Conservation (phyloP, 2,888 invertebrate species). For the Hemicrepidius hirtus region DNA sequence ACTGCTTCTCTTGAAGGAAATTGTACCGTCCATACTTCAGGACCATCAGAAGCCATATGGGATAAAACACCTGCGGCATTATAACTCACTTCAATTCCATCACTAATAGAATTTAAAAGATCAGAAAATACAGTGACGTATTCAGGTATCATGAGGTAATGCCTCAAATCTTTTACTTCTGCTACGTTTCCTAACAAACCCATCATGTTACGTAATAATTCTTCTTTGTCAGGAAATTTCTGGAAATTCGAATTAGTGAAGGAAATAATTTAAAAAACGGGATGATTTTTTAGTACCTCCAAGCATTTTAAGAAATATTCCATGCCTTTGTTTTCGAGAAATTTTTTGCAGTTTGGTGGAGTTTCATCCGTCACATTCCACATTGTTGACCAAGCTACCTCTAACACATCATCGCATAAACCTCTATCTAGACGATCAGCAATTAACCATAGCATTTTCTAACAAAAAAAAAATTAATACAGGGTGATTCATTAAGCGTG, state of each 20-base stretch:
- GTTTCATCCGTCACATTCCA: conserved; percentile 99
- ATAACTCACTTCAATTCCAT: conserved; percentile 98
- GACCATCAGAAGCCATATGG: conserved; percentile 95
- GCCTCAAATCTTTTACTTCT: conserved; percentile 89
- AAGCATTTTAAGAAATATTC: conserved; percentile 91
- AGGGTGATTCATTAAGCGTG: conserved; percentile 2
- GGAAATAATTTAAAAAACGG: conserved; percentile 37
- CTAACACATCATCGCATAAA: conserved; percentile 95
- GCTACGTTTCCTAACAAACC: conserved; percentile 97
- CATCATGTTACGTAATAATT: conserved; percentile 98
- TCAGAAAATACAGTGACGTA: conserved; percentile 92
- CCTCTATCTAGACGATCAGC: conserved; percentile 84
- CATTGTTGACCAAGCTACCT: conserved; percentile 99
- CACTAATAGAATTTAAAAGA: conserved; percentile 88
- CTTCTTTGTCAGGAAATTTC: conserved; percentile 92
- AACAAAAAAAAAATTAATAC: not conserved
- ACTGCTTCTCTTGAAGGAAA: conserved; percentile 83
- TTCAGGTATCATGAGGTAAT: conserved; percentile 87
- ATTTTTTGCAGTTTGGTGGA: conserved; percentile 93
- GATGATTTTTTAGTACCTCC: no score
- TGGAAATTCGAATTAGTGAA: conserved; percentile 65
- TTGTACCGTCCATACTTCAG: conserved; percentile 85
- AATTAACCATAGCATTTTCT: conserved; percentile 93
- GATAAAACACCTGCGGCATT: conserved; percentile 97
- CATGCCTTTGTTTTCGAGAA: conserved; percentile 93